phyloP scores from a whole-genome alignment of 1,140 invertebrate species.

The Mizuhopecten yessoensis region DNA sequence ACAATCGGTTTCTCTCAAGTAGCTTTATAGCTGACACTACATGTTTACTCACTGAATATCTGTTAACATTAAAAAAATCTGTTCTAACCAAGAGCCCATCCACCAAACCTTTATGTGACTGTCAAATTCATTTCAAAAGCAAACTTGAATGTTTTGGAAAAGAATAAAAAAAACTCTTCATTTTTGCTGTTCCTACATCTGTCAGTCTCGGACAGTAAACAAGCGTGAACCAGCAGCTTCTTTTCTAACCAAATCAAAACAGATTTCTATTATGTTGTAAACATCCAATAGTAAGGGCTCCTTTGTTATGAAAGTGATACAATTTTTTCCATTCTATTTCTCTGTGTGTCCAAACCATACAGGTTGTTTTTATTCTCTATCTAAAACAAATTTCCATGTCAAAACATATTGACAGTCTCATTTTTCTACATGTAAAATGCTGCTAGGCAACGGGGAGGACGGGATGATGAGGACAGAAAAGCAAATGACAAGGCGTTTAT shows the following conservation, averaged over 20 bases:
- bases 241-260: background rate
- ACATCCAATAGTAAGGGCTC: background rate
- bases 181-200: background rate
- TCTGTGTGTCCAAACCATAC: background rate
- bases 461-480: background rate
- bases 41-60: slow-evolving; percentile 9
- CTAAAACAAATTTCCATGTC: slow-evolving; percentile 28
- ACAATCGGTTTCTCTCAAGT: background rate
- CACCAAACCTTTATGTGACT: background rate
- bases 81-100: background rate
- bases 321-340: background rate
- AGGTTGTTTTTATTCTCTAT: background rate
- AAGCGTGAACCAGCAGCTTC: background rate
- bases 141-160: background rate
- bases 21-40: background rate
- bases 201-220: background rate
- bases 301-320: slow-evolving; percentile 10
- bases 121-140: background rate
- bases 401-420: background rate
- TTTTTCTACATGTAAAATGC: background rate
- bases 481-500: background rate
- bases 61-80: background rate
- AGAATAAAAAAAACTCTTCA: background rate
- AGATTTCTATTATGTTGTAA: background rate
- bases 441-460: background rate